Conservation (phyloP, 2,113 vertebrate species). For the Plotosus lineatus region DNA sequence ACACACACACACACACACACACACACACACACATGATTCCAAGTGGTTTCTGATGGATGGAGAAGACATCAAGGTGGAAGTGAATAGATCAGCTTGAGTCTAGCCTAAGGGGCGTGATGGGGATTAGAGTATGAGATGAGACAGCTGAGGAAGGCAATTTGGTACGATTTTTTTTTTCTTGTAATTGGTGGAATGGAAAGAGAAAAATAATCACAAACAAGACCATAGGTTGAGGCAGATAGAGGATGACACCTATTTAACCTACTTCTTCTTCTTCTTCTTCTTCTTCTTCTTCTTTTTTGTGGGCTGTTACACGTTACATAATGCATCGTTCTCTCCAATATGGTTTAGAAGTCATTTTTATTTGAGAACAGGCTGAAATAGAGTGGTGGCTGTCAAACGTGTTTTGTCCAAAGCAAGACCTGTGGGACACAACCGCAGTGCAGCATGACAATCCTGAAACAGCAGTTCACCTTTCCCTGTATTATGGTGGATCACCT, state of each 20-base stretch:
- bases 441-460: background rate
- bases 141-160: background rate
- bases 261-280: background rate
- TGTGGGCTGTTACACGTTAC: conserved; percentile 27
- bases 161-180: conserved; percentile 4
- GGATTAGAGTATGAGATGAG: conserved; percentile 25
- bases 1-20: conserved; percentile 45
- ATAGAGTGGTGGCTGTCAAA: conserved; percentile 36
- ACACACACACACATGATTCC: conserved; percentile 61
- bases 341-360: conserved; percentile 31
- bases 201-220: background rate
- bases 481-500: background rate
- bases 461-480: background rate
- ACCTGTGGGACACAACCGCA: background rate
- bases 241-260: conserved; percentile 2
- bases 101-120: conserved; percentile 54
- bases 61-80: conserved; percentile 68
- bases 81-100: conserved; percentile 57
- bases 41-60: conserved; percentile 72
- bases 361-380: conserved; percentile 52
- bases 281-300: background rate
- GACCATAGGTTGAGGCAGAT: conserved; percentile 43
- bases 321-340: conserved; percentile 42
- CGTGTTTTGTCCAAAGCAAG: conserved; percentile 34
- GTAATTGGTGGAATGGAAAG: conserved; percentile 14